Percentiles rank a stretch among this genome's conserved stretches.
Conservation (phyloP, 2,113 vertebrate genomes). For the Cacatua alba region DNA sequence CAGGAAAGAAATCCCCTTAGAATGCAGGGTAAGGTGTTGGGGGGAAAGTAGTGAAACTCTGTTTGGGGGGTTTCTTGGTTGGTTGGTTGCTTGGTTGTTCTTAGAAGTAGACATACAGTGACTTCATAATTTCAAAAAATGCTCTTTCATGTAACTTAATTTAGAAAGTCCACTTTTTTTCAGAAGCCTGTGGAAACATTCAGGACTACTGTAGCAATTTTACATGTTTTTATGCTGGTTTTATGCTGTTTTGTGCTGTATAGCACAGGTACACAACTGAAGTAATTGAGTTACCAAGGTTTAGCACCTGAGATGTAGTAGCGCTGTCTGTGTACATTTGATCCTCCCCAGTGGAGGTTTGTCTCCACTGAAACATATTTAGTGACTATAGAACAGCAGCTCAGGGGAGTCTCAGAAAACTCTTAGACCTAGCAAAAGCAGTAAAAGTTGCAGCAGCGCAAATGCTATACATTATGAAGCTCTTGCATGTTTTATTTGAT, state of each 20-base stretch:
- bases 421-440: neutral
- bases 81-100: neutral
- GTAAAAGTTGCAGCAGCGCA: neutral
- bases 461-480: neutral
- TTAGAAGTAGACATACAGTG: neutral
- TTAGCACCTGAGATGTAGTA: neutral
- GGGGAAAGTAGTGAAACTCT: neutral
- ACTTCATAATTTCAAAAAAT: neutral
- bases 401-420: neutral
- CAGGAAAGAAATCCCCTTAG: neutral
- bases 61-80: neutral
- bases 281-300: neutral
- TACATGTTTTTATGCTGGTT: neutral
- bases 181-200: neutral
- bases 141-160: neutral
- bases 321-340: neutral
- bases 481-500: neutral
- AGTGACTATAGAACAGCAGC: neutral
- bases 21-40: neutral
- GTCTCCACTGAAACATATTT: neutral
- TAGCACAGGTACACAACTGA: neutral
- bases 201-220: neutral
- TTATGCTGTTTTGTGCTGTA: neutral
- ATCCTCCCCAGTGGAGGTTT: neutral
- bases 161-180: neutral